Base-by-base conservation (phyloP, 2,888 invertebrate species). In the Ectropis crepuscularia region DNA sequence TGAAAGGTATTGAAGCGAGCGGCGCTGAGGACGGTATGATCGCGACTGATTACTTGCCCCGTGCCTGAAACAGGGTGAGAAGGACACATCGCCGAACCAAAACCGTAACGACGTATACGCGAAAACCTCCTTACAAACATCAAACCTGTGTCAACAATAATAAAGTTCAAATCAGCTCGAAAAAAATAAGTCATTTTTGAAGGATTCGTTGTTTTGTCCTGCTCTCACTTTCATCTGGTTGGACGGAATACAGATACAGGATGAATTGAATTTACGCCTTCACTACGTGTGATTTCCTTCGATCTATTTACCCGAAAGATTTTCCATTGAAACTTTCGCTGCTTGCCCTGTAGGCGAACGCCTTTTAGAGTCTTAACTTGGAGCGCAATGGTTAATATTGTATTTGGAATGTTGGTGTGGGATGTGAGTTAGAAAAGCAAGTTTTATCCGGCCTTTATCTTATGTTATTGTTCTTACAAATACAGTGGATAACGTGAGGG, bases 201-300 rank as follows among this genome's bases (percentile, higher is more conserved):
- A 90, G 90, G 91, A 92, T 86, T 77, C 78, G 74, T 86, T 74
- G 70, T 71, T 74, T 78, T 75, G 69, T 91, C 92, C 80, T 85
- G 75, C 82, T 91, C 85, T 76, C 82, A 78, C 90, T 80, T 81
- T 83, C 82, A 76, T 85, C 88, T 88, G 89, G 88, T 90, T 89
- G 90, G 90, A 83, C 74, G 80, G 79, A 85, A 87, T 83, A 82
- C 73, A 85, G 85, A 89, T 86, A 88, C 88, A 86, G 88, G 81
- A 89, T 86, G 88, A 91, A 90, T 91, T 90, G 85, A 90, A 91
- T 91, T 89, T 88, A 80, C 81, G 76, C 86, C 74, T 76, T 74
- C 76, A 89, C 88, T 74, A 77, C 73, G 73, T 68, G 74, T 70
- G 68, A 69, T 70, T 68, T 61, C 59, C 67, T 80, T 82, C 77